Evolutionary conservation across 2,888 invertebrate species (phyloP).

Genomic region (Iphiclides podalirius): DNA sequence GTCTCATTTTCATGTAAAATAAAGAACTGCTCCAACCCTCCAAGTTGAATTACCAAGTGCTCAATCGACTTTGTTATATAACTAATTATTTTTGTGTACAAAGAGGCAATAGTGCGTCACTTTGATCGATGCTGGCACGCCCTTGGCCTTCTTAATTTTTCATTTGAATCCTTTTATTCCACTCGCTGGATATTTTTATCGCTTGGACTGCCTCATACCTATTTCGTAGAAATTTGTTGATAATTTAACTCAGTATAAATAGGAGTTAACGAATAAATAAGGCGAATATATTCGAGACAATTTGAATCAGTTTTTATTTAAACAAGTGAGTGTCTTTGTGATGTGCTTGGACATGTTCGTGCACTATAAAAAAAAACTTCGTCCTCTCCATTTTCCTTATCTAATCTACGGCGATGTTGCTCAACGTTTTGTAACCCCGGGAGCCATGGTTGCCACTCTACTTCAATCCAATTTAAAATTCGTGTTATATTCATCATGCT

Average conservation of each 20-base stretch:
- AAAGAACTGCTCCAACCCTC: too few relatives aligned
- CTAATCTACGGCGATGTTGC: slow-evolving; percentile 19
- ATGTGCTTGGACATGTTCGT: slow-evolving; percentile 11
- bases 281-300: too few relatives aligned
- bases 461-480: slow-evolving; percentile 8
- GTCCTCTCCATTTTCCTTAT: slow-evolving; percentile 22
- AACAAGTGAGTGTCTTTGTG: slow-evolving; percentile 8
- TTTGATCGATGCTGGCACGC: neutral
- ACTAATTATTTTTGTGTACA: too few relatives aligned
- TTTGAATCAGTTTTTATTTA: neutral
- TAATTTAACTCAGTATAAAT: too few relatives aligned
- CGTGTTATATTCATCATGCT: slow-evolving; percentile 6
- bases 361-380: slow-evolving; percentile 19
- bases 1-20: too few relatives aligned
- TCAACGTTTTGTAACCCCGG: slow-evolving; percentile 18
- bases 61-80: too few relatives aligned
- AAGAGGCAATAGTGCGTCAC: neutral
- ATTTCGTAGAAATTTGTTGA: neutral
- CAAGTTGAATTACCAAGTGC: too few relatives aligned
- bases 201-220: neutral
- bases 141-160: neutral
- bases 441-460: slow-evolving; percentile 4
- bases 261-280: too few relatives aligned
- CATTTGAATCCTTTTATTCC: neutral
- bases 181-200: neutral